These are phyloP conservation scores for Tapirus terrestris DNA, from an alignment of 2,113 vertebrate species.

Conservation along the genomic window DNA sequence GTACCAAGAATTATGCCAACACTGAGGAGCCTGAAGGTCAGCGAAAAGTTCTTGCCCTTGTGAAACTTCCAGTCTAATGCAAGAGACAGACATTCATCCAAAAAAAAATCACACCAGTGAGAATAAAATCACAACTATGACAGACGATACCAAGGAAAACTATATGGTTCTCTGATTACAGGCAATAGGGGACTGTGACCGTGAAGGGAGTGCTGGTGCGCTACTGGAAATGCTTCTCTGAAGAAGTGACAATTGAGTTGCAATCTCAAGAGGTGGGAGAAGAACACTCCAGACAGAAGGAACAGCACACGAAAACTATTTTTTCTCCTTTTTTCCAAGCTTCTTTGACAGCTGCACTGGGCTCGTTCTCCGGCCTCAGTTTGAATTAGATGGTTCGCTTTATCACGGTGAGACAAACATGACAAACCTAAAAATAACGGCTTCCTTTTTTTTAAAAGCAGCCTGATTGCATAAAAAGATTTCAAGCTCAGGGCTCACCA, in stretches of 20 bases:
- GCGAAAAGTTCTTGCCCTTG: not conserved
- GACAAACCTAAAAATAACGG: slow-evolving; percentile 78
- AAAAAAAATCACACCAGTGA: not conserved
- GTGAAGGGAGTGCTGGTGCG: not conserved
- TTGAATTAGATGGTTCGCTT: slow-evolving; percentile 72
- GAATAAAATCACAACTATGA: not conserved
- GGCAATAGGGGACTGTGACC: not conserved
- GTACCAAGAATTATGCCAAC: not conserved
- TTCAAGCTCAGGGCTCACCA: slow-evolving; percentile 51
- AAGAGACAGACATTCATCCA: not conserved
- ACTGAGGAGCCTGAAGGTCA: not conserved
- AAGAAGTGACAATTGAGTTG: slow-evolving; percentile 56
- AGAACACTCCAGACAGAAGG: slow-evolving; percentile 64
- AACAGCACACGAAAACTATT: slow-evolving; percentile 62
- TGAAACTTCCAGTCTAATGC: slow-evolving; percentile 35
- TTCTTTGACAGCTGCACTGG: slow-evolving; percentile 69
- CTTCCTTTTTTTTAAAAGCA: slow-evolving; percentile 57
- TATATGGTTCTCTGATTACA: slow-evolving; percentile 39
- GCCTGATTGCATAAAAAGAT: slow-evolving; percentile 69
- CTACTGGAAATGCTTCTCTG: not conserved
- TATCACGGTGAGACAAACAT: slow-evolving; percentile 73
- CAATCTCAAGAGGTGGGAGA: slow-evolving; percentile 1
- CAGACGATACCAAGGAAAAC: not conserved
- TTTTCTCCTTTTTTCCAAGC: slow-evolving; percentile 47
- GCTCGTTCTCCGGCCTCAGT: slow-evolving; percentile 64